Conservation (phyloP, 2,888 invertebrate species). For the Amiota minor region DNA sequence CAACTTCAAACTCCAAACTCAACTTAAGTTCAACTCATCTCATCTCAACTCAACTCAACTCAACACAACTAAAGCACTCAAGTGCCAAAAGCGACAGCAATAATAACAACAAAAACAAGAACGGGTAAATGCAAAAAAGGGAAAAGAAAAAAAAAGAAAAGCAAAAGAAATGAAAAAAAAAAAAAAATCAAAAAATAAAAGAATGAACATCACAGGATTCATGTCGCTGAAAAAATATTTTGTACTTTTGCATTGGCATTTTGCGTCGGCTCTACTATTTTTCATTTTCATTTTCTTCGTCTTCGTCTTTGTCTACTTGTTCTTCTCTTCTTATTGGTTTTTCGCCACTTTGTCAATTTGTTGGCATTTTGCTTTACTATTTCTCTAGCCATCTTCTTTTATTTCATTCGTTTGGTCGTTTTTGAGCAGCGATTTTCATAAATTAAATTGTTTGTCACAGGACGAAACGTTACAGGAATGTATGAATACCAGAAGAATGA, state of each 20-base stretch:
- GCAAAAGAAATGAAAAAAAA: conserved; percentile 33
- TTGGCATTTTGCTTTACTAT: conserved; percentile 34
- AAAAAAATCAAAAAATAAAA: conserved; percentile 27
- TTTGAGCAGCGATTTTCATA: conserved; percentile 58
- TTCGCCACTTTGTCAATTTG: conserved; percentile 54
- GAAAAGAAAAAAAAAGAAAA: conserved; percentile 32
- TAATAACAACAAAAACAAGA: neutral
- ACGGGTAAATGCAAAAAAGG: conserved; percentile 7
- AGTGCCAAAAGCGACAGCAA: conserved; percentile 55
- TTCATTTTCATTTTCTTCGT: conserved; percentile 28
- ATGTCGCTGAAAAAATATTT: conserved; percentile 8
- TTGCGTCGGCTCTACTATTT: conserved; percentile 11
- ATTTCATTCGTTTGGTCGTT: neutral
- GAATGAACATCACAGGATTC: conserved; percentile 45
- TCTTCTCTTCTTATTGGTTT: conserved; percentile 37
- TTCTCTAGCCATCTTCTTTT: too few species aligned
- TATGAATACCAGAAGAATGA: neutral
- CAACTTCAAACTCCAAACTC: conserved; percentile 27
- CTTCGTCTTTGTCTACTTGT: conserved; percentile 27
- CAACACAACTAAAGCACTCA: conserved; percentile 48
- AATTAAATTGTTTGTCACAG: conserved; percentile 66
- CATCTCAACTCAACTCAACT: conserved; percentile 7
- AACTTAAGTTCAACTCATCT: neutral
- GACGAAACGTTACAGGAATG: conserved; percentile 29
- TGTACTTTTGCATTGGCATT: neutral